A percentile compares a stretch with the other conserved stretches of the same genome.
Conservation (phyloP, 2,888 invertebrate species). For the Mythimna pallens region DNA sequence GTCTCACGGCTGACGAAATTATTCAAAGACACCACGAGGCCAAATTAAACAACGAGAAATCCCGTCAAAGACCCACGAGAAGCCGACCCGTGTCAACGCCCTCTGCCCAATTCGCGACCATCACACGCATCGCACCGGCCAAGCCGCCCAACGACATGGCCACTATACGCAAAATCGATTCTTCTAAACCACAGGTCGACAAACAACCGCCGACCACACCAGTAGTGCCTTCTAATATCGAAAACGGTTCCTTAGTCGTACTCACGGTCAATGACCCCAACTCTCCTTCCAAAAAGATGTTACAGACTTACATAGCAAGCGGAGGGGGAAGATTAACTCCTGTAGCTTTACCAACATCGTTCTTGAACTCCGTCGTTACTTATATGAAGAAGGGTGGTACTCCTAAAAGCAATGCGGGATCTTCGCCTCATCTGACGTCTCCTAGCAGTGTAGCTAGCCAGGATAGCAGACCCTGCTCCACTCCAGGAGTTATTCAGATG, state of each 20-base stretch:
- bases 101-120: constrained; percentile 2
- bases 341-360: constrained; percentile 78
- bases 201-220: constrained; percentile 55
- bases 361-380: constrained; percentile 83
- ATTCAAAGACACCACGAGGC: constrained; percentile 68
- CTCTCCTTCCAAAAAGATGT: constrained; percentile 84
- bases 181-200: constrained; percentile 52
- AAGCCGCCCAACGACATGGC: constrained; percentile 50
- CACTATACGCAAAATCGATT: constrained; percentile 57
- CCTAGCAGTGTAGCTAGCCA: constrained; percentile 80
- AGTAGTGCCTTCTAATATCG: constrained; percentile 79
- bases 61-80: constrained; percentile 2
- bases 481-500: constrained; percentile 72
- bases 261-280: constrained; percentile 84
- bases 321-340: constrained; percentile 80
- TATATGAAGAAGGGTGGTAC: constrained; percentile 84
- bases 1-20: constrained; percentile 75
- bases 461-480: constrained; percentile 72
- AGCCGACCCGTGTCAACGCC: constrained; percentile 28
- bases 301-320: constrained; percentile 85
- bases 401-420: constrained; percentile 80
- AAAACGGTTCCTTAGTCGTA: constrained; percentile 84
- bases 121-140: constrained; percentile 6
- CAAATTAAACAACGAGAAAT: constrained; percentile 33
- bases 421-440: constrained; percentile 83